These are phyloP conservation scores for Limnephilus rhombicus DNA, from an alignment of 2,888 invertebrate genomes.

Conservation along the genomic window DNA sequence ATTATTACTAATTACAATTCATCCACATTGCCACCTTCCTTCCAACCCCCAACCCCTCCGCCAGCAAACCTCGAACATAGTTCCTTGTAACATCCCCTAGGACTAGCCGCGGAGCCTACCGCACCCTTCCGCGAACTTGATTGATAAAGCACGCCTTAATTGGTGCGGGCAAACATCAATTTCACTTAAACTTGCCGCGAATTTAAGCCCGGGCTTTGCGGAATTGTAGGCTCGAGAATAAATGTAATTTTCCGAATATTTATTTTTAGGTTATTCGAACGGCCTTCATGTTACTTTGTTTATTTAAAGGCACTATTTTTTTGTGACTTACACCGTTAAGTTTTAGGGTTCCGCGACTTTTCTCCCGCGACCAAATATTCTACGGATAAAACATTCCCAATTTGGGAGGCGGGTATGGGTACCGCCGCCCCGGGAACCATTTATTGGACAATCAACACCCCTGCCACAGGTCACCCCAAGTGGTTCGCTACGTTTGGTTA, in stretches of 20 bases:
- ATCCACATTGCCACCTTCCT: background rate
- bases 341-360: background rate
- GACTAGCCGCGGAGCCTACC: background rate
- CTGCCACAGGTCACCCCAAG: no score
- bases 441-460: no score
- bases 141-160: conserved; percentile 40
- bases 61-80: background rate
- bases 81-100: background rate
- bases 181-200: conserved; percentile 38
- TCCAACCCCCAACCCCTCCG: background rate
- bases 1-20: background rate
- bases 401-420: no score
- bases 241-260: background rate
- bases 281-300: background rate
- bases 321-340: background rate
- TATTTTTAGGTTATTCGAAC: background rate
- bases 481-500: no score
- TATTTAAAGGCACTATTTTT: background rate
- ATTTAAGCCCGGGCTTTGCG: conserved; percentile 25
- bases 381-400: no score
- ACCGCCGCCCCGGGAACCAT: no score
- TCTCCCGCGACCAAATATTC: no score
- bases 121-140: conserved; percentile 30
- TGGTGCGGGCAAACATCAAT: conserved; percentile 46
- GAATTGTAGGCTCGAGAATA: background rate